Evolutionary conservation across 2,797 vertebrate genomes (phyloP), one percentile per base, ranked within the genome.

Genomic region (Euthynnus affinis): DNA sequence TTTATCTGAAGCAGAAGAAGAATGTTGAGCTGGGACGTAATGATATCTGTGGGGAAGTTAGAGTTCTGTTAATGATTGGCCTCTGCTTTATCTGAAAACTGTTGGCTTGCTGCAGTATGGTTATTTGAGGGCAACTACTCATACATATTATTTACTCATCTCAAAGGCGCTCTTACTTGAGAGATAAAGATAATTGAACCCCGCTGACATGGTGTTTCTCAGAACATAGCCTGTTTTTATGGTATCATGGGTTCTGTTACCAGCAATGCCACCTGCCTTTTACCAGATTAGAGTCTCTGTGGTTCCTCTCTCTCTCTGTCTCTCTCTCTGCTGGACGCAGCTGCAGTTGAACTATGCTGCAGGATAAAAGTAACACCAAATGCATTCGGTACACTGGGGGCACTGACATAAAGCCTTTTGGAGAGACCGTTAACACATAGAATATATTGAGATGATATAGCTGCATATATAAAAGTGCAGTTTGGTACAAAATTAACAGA

Each of bases 121-220:
- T 58, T 74, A 73, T 84, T 86, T 83, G 70, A 85, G 66, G 53
- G 74, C 27, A 79, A 34, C 32, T 51, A 5, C 20, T 73, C 57
- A 65, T 87, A 83, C 82, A 70, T 85, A 67, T 57, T 82, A 83
- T 88, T 91, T 89, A 87, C 72, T 61, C 9, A 12, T 34, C 12
- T 74, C 40, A 15, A n/a, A 55, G 18, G 59, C 56, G 49, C 56
- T 75, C 20, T 69, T 34, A 46, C 37, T 56, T 49, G 34, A 53
- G n/a, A 64, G 63, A 69, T 82, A 29, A 78, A 81, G 87, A 66
- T 80, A 65, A 73, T 62, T 87, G 20, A 86, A 77, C 71, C 40
- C 6, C 61, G 76, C 82, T 93, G 87, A 93, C 84, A 82, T 23
- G 46, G 62, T 80, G 67, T 83, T 76, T 86, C 52, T 52, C 23